A percentile compares a stretch with the other conserved stretches of the same genome.
phyloP scores from a whole-genome alignment of 2,113 vertebrate species.

The Saccopteryx bilineata region DNA sequence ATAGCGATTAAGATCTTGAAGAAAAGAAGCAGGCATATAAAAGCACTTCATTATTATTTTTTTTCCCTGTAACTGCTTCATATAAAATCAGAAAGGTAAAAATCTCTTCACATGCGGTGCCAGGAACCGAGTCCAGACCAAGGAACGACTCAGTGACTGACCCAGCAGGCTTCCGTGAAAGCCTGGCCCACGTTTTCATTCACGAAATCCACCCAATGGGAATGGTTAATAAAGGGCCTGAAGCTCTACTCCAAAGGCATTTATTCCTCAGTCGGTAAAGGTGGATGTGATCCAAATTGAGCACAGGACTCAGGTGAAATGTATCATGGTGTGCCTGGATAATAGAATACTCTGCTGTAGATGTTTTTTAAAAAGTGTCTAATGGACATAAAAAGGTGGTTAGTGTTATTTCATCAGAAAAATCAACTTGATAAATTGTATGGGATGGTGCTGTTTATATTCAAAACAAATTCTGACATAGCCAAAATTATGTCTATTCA shows the following conservation, averaged over 20 bases:
- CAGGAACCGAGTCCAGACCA: neutral
- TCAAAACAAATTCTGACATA: conserved; percentile 6
- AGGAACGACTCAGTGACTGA: neutral
- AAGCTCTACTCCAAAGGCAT: neutral
- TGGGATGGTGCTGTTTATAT: neutral
- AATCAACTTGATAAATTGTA: neutral
- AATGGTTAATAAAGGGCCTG: conserved; percentile 12
- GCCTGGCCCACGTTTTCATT: neutral
- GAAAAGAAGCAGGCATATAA: neutral
- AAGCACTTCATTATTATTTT: neutral
- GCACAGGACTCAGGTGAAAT: neutral
- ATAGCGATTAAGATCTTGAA: conserved; percentile 27
- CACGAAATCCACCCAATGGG: neutral
- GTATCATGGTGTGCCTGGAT: neutral
- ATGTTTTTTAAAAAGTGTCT: neutral
- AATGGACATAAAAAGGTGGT: neutral
- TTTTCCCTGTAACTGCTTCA: neutral
- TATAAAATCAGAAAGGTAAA: conserved; percentile 5
- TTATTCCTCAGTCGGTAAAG: conserved; percentile 20
- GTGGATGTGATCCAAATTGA: neutral
- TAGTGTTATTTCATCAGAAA: conserved; percentile 43
- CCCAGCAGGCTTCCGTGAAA: neutral
- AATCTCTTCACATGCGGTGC: neutral
- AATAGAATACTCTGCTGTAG: neutral
- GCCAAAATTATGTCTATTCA: neutral